These are phyloP conservation scores for Aleadryas rufinucha DNA, from an alignment of 2,113 vertebrate species.

Conservation along the genomic window DNA sequence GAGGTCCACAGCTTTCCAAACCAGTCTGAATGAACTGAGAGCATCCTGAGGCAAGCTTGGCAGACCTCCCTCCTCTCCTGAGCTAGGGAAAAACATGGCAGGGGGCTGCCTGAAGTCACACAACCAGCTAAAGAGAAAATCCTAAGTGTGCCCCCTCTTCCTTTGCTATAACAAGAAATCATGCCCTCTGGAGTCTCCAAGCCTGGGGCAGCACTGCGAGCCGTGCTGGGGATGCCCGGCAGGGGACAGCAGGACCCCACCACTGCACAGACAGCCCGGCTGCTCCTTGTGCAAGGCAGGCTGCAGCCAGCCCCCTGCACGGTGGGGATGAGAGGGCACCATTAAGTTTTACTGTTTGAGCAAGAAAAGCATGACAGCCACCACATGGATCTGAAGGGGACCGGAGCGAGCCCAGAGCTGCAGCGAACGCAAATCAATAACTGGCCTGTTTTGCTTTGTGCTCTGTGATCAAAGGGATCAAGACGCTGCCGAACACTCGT, in stretches of 20 bases:
- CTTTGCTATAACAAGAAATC: neutral
- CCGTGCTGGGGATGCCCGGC: neutral
- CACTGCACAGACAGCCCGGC: accelerated
- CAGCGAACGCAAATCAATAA: neutral
- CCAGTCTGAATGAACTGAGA: neutral
- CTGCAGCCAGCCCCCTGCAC: neutral
- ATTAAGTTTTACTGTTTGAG: neutral
- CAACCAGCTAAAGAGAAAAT: neutral
- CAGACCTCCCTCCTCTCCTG: neutral
- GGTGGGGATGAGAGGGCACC: neutral
- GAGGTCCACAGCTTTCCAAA: neutral
- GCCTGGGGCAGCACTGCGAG: accelerated
- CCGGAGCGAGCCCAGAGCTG: neutral
- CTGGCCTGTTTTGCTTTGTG: neutral
- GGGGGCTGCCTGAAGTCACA: neutral
- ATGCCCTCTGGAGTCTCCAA: neutral
- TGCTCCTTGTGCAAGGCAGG: neutral
- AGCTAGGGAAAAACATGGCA: neutral
- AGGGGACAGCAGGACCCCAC: slow-evolving; percentile 31
- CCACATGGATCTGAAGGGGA: neutral
- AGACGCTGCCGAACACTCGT: accelerated
- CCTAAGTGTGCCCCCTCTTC: too few species aligned
- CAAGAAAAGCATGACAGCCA: neutral
- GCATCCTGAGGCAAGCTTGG: neutral
- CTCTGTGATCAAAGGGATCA: neutral